Conservation (phyloP, 2,797 vertebrate genomes). For the Molossus alvarezi region DNA sequence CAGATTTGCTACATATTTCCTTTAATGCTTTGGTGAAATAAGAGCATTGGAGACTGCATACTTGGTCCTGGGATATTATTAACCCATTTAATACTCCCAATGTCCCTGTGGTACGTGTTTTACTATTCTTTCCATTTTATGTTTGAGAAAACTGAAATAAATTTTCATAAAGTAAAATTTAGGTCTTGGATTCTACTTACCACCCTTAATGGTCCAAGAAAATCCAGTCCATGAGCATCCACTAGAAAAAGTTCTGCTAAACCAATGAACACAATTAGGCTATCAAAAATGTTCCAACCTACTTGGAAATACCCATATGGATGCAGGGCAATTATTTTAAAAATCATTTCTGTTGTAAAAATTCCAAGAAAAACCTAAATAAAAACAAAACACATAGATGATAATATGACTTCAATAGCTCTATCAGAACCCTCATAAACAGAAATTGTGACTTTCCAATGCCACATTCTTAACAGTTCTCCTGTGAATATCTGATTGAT, state of each 20-base stretch:
- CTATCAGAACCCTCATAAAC: background rate
- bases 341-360: constrained; percentile 95
- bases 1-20: background rate
- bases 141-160: constrained; percentile 19
- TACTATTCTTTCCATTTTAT: constrained; percentile 14
- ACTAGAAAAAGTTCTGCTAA: constrained; percentile 91
- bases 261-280: constrained; percentile 93
- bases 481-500: background rate
- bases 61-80: background rate
- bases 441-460: background rate
- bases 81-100: background rate
- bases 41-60: background rate
- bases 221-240: constrained; percentile 88
- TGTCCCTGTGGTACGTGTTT: background rate
- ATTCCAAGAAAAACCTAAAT: constrained; percentile 94
- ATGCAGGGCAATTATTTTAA: constrained; percentile 95
- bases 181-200: constrained; percentile 89
- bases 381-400: constrained; percentile 61
- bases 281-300: constrained; percentile 96
- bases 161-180: constrained; percentile 50
- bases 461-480: background rate
- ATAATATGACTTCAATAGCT: background rate
- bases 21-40: background rate
- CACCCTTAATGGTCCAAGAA: constrained; percentile 92
- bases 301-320: constrained; percentile 95